Conservation (phyloP, 2,797 vertebrate species). For the Pogoniulus pusillus region DNA sequence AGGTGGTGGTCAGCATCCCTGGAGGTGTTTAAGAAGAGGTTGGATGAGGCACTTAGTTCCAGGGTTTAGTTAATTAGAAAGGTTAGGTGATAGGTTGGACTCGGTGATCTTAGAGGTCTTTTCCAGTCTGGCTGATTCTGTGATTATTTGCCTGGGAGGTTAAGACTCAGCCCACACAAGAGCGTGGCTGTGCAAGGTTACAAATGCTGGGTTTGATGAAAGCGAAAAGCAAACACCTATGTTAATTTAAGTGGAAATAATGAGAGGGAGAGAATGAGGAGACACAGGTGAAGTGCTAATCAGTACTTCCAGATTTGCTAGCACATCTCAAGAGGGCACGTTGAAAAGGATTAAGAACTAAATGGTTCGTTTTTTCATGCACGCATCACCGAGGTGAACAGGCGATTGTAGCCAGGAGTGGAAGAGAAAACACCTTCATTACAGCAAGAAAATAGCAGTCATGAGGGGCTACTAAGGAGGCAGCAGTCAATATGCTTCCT, state of each 20-base stretch:
- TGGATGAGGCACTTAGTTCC: too few relatives aligned
- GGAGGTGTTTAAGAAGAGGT: too few relatives aligned
- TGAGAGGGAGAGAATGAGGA: constrained; percentile 13
- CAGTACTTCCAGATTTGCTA: constrained; percentile 28
- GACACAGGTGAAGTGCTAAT: constrained; percentile 54
- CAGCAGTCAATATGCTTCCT: constrained; percentile 16
- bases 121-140: too few relatives aligned
- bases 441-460: constrained; percentile 47
- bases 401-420: background rate
- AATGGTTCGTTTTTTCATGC: background rate
- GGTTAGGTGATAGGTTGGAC: too few relatives aligned
- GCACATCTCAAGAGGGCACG: background rate
- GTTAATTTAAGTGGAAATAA: constrained; percentile 53
- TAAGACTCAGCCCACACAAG: background rate
- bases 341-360: constrained; percentile 48
- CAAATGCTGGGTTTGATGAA: background rate
- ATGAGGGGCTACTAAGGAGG: constrained; percentile 47
- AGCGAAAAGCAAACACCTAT: constrained; percentile 23
- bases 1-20: too few relatives aligned
- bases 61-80: too few relatives aligned
- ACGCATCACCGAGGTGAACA: background rate
- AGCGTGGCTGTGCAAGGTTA: background rate
- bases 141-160: background rate
- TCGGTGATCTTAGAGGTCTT: too few relatives aligned
- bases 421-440: constrained; percentile 45